Evolutionary conservation across 2,797 vertebrate genomes (phyloP).

Genomic region (Spinus olivaceus): DNA sequence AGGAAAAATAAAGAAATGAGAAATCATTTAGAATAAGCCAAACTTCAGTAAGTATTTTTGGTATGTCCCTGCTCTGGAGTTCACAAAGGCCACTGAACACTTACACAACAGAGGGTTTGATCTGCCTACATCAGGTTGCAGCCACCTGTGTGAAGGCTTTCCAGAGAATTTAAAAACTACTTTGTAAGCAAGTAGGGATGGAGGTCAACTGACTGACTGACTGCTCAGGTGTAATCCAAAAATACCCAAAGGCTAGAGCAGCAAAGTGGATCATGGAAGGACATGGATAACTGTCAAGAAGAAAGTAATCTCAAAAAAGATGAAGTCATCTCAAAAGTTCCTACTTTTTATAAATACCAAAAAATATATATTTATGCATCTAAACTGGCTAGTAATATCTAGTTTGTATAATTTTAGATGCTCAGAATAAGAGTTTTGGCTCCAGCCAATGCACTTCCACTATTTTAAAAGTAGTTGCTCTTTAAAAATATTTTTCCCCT

Average conservation of each 20-base stretch:
- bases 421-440: background rate
- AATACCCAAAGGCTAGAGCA: background rate
- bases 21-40: background rate
- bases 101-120: background rate
- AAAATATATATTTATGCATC: background rate
- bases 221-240: background rate
- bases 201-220: background rate
- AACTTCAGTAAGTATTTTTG: background rate
- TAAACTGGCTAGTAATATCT: background rate
- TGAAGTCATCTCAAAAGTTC: background rate
- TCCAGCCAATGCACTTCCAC: background rate
- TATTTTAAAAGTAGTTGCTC: background rate
- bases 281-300: background rate
- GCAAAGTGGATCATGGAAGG: background rate
- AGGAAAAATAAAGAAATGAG: background rate
- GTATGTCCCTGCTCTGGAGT: no score
- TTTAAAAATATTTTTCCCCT: background rate
- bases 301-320: no score
- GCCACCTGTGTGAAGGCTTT: background rate
- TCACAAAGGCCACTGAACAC: background rate
- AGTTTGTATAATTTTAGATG: background rate
- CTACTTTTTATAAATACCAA: background rate
- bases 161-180: background rate
- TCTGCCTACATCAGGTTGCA: background rate
- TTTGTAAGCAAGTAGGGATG: background rate